Evolutionary conservation across 30 jellyfish, hydroid and myxozoan species (phyloP), one percentile per base, ranked within the genome.

Genomic region (Aurelia sp.): DNA sequence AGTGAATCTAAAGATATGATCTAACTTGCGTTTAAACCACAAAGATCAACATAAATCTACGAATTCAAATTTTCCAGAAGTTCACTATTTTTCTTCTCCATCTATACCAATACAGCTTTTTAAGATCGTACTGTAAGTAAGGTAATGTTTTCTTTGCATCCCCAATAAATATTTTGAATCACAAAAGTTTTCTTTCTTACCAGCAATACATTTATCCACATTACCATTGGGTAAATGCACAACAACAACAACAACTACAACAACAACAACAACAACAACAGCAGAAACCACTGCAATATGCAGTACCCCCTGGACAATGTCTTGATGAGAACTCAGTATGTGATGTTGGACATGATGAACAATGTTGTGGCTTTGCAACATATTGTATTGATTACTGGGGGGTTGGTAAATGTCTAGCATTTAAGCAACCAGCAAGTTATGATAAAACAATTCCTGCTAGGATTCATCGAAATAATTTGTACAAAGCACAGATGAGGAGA

Each of bases 381-480:
- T 96, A 78, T 60, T 96, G 99, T 60, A 93, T 91, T 13, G 98
- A 96, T 69, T 96, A 82, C 77, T 96, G 95, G 95, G 99, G 99
- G 16, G 88, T 82, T 10, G 92, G 98, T 3, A 90, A 90, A 73
- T 96, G 99, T 66, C 76, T 96, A 35, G 97, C 99, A 4, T 90
- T 63, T 67, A 86, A 33, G 40, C 77, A 52, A 76, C 90, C 87
- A 24, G 90, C 35, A 31, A 57, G 31, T 15, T 69, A 79, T 24
- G 99, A 95, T 80, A 50, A 63, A 35, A 63, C 63, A 13, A 63
- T 88, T 31, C 98, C 97, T 22, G 74, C 47, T 18, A 66, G 95
- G 50, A 90, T 85, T 4, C 87, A 88, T 31, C 73, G 88, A 21
- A 95, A 95, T 81, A 89, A 77, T 65, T 55, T 83, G 76, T 89